Base-by-base conservation (phyloP, 2,888 invertebrate species). In the Tineola bisselliella region DNA sequence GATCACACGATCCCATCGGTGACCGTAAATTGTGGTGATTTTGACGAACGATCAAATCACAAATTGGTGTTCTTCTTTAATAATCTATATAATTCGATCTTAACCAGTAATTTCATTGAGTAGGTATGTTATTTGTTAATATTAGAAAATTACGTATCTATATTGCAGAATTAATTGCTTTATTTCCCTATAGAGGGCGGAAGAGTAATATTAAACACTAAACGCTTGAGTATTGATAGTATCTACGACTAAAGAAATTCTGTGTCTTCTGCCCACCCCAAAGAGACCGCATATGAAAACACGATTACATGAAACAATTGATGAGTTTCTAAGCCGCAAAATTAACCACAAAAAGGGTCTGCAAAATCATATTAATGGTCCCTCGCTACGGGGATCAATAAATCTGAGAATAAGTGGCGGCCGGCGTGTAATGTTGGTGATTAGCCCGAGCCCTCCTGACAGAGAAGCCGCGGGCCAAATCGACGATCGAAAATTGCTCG, bases 361-460 rank as follows among this genome's bases (percentile, higher is more conserved):
- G 66, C 63, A 70, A 66, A 71, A 71, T 72, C 71, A 70, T 68
- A 65, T 67, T 72, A 75, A 75, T 74, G 68, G 66, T 30, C 62
- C 64, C 64, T 65, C 66, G 68, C 73, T 67, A 56, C 66, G 59
- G 71, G 71, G 66, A 63, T 61, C 63, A 63, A 72, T 73, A 73
- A 74, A 74, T 74, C 72, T 71, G 69, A 3, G 44, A 30, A 44
- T 60, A 60, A 60, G 60, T 60, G 60, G 60, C 44, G 60, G 15
- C 38, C 17, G 11, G 10, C 30, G 48, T 30, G 60, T 60, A 60
- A 60, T 60, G 60, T 30, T 30, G 44, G 48, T 48, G 44, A 60
- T 60, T 60, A 60, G 60, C 52, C 48, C 2, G 10, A 19, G 19
- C 59, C 17, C 59, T 59, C 44, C 44, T 15, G 15, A 19, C 59